A percentile compares a stretch with the other conserved stretches of the same genome.
phyloP scores from a whole-genome alignment of 2,888 invertebrate species.

The Synergus gifuensis region DNA sequence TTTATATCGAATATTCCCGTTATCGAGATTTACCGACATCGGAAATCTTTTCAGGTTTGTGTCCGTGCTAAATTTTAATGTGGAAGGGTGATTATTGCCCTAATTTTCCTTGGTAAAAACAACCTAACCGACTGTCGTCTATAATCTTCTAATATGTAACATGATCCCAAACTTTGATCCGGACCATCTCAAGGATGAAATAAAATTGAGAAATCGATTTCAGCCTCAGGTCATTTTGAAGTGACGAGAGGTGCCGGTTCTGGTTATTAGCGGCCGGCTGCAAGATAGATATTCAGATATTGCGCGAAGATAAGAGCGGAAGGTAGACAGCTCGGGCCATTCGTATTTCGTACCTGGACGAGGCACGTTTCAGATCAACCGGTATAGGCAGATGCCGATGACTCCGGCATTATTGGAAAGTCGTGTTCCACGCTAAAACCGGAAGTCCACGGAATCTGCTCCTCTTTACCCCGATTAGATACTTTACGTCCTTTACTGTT shows the following conservation, averaged over 20 bases:
- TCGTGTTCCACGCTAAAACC: conserved; percentile 72
- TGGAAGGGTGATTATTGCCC: no score
- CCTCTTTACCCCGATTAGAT: conserved; percentile 47
- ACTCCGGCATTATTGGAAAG: conserved; percentile 72
- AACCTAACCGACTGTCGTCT: background rate
- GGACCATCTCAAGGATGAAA: conserved; percentile 15
- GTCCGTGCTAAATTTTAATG: no score
- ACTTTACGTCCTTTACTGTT: conserved; percentile 31
- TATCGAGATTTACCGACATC: no score
- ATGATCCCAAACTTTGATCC: background rate
- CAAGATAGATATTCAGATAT: conserved; percentile 67
- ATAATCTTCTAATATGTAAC: conserved; percentile 1
- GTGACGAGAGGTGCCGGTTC: conserved; percentile 49
- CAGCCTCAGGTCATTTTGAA: conserved; percentile 31
- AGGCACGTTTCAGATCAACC: conserved; percentile 55
- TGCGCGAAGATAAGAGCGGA: conserved; percentile 67
- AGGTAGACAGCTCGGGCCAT: conserved; percentile 58
- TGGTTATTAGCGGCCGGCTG: conserved; percentile 57
- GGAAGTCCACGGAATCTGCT: conserved; percentile 67
- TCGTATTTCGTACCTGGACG: conserved; percentile 62
- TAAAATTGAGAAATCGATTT: conserved; percentile 33
- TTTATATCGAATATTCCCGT: no score
- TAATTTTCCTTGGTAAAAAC: background rate
- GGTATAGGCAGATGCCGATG: conserved; percentile 64
- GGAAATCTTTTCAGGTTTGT: no score